phyloP scores from a whole-genome alignment of 2,888 invertebrate genomes.

The Hyles lineata region DNA sequence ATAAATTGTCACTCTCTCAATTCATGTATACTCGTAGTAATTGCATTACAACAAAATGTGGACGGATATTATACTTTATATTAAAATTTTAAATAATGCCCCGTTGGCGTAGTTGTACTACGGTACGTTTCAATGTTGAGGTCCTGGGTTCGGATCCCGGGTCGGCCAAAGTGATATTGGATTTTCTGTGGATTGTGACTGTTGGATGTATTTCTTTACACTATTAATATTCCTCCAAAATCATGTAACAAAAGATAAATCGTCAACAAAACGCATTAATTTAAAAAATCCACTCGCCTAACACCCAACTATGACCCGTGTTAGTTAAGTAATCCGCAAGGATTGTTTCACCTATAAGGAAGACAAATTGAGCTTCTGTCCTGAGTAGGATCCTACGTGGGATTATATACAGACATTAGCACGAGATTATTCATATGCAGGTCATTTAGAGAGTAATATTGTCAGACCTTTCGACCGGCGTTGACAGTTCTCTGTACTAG shows the following conservation, averaged over 20 bases:
- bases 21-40: no score
- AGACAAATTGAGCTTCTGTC: conserved; percentile 73
- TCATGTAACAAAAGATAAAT: neutral
- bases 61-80: no score
- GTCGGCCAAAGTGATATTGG: no score
- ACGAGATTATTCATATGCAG: conserved; percentile 43
- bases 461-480: neutral
- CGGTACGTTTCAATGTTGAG: no score
- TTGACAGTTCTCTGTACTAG: neutral
- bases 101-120: no score
- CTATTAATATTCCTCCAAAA: neutral
- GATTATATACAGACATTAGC: conserved; percentile 49
- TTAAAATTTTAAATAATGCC: no score
- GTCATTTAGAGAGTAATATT: conserved; percentile 15
- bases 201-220: no score
- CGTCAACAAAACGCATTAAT: neutral
- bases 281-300: neutral
- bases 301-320: neutral
- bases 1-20: no score
- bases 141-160: no score
- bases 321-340: conserved; percentile 26
- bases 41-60: no score
- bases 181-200: no score
- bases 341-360: conserved; percentile 55
- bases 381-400: conserved; percentile 36